Base-by-base conservation (phyloP, 2,797 vertebrate genomes). In the Argya squamiceps region DNA sequence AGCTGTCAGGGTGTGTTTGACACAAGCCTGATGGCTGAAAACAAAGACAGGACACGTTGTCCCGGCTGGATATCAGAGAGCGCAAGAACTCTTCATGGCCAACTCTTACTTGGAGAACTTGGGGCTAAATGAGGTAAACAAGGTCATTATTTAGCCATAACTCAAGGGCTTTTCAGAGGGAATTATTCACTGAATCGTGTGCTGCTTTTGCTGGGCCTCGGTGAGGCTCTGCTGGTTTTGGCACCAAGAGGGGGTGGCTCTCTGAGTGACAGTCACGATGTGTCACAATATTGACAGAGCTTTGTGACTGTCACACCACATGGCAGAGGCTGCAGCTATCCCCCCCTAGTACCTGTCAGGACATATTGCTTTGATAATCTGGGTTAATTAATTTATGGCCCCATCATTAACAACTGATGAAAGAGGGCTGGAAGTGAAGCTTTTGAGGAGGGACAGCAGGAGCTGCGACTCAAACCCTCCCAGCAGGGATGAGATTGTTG, bases 1-100 rank as follows among this genome's bases (percentile, higher is more conserved):
- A 98, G 98, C 98, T 98, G 98, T 98, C 94, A 77, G 98, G 97
- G 96, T 98, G 94, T 97, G 96, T 97, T 96, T 97, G 97, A 98
- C 93, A 96, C 83, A 75, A 77, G 89, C 93, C 96, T 96, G 93
- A 97, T 70, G 95, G 94, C 96, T 97, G 74, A 96, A 97, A 97
- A 97, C 94, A 95, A 97, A 95, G 93, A 97, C 89, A 92, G 96
- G 94, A 91, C 76, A 75, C 36, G 43, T 71, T 88, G 90, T 97
- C 95, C 97, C 84, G 14, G 79, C 96, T 96, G 92, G 91, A 96
- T 93, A 81, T 68, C 47, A 53, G 76, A 79, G 46, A 81, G 73
- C 30, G 2, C 60, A 84, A 29, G 15, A 84, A 50, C 67, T 96
- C 78, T 63, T 80, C 83, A 78, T 87, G 67, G 88, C 92, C 94